Conservation (phyloP, 2,113 vertebrate species). For the Parotia lawesii region DNA sequence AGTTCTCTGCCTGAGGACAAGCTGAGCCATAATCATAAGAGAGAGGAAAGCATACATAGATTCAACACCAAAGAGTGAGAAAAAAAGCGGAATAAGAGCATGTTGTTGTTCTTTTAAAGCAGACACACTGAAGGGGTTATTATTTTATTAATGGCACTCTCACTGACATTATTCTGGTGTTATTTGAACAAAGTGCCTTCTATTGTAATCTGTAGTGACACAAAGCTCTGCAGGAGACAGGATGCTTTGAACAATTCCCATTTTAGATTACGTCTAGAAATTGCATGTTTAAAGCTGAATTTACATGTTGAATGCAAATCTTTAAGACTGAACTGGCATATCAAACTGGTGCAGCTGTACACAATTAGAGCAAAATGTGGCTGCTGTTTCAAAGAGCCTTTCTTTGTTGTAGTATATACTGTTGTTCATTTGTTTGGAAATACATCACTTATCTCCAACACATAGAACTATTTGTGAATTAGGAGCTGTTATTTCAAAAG, state of each 20-base stretch:
- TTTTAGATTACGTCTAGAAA: slow-evolving; percentile 14
- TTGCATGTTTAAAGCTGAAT: slow-evolving; percentile 47
- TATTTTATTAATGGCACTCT: slow-evolving; percentile 50
- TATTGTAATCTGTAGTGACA: neutral
- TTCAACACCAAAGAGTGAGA: neutral
- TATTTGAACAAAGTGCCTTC: slow-evolving; percentile 38
- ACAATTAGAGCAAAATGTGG: slow-evolving; percentile 29
- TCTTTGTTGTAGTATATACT: neutral
- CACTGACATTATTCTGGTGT: neutral
- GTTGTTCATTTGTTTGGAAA: slow-evolving; percentile 8
- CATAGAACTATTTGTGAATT: neutral
- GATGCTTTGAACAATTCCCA: slow-evolving; percentile 21
- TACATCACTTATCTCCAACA: neutral
- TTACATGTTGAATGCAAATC: slow-evolving; percentile 20
- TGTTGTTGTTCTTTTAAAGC: neutral
- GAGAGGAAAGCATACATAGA: neutral
- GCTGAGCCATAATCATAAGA: neutral
- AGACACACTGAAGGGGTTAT: neutral
- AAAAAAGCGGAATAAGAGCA: neutral
- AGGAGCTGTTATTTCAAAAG: slow-evolving; percentile 7
- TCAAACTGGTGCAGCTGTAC: slow-evolving; percentile 28
- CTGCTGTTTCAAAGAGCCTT: neutral
- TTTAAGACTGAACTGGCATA: slow-evolving; percentile 32
- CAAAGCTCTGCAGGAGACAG: slow-evolving; percentile 24
- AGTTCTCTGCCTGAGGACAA: neutral